Conservation (phyloP, 2,888 invertebrate genomes). For the Platypus cylindrus region DNA sequence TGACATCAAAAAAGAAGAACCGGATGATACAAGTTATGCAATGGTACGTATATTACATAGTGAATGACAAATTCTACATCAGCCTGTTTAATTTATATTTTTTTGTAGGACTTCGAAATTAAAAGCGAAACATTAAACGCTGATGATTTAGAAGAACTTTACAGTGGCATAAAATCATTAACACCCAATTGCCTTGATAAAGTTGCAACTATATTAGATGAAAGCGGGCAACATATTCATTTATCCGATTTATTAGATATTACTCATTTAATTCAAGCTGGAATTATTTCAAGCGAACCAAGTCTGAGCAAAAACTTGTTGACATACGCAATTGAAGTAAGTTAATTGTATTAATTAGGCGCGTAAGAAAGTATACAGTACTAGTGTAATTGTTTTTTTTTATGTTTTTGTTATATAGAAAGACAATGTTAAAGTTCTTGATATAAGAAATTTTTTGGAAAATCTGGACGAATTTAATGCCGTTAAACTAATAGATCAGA, state of each 20-base stretch:
- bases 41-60: no score
- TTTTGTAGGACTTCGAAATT: constrained; percentile 17
- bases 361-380: not conserved
- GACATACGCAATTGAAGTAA: constrained; percentile 39
- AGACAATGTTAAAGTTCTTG: constrained; percentile 23
- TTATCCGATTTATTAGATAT: constrained; percentile 43
- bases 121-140: constrained; percentile 21
- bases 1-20: no score
- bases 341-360: constrained; percentile 2
- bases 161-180: constrained; percentile 20
- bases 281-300: constrained; percentile 37
- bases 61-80: constrained; percentile 1
- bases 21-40: no score
- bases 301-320: constrained; percentile 46
- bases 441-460: constrained; percentile 30
- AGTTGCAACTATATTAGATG: constrained; percentile 42
- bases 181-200: constrained; percentile 33
- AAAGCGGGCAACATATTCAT: constrained; percentile 44
- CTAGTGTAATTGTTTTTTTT: not conserved
- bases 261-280: constrained; percentile 34
- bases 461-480: constrained; percentile 31
- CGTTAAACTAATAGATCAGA: constrained; percentile 29
- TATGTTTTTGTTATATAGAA: constrained; percentile 16
- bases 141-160: constrained; percentile 25
- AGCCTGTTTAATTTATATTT: constrained; percentile 2